Evolutionary conservation across 2,888 invertebrate species (phyloP), one percentile per base, ranked within the genome.

Genomic region (Agrotis exclamationis): DNA sequence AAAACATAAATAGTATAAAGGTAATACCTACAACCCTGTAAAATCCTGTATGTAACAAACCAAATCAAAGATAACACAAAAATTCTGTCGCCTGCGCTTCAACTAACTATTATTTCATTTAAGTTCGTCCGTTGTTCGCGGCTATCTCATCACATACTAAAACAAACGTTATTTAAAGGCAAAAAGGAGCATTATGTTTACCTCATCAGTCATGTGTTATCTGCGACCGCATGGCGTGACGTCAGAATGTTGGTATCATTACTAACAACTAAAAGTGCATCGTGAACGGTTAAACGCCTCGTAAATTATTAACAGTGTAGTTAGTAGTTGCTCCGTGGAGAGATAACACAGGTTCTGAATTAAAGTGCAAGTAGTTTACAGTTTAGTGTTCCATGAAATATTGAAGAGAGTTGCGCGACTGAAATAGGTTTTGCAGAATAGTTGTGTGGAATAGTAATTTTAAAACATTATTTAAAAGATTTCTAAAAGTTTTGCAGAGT

Each of bases 281-380:
- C 47, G 62, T 78, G 63, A 76, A 76, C 59, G 48, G 53, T 57
- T 66, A 53, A 70, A 60, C 58, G 24, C 70, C 76, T 69, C 74
- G 58, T 82, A 67, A 82, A 81, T 79, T 69, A 75, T 70, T 48
- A 70, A 71, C 67, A 45, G 33, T 65, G 59, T 16, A 53, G 63
- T 72, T 64, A 71, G 65, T 44, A 63, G 64, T 73, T 59, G 76
- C 56, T 66, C 54, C 54, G 63, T 11, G 1, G 69, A 76, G 69
- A 76, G 69, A 76, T 75, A 79, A 73, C 74, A 62, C 66, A 69
- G 64, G 68, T 63, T 57, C 50, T 64, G 63, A 66, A 74, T 74
- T 70, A 73, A 74, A 80, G 69, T 72, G 71, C 67, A 75, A 71
- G 53, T 60, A 57, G 60, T 64, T 70, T 56, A 54, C 14, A 45